Percentiles rank a stretch among this genome's conserved stretches.
These are phyloP conservation scores for Gnathonemus longibarbis DNA, from an alignment of 2,113 vertebrate genomes.

Conservation along the genomic window DNA sequence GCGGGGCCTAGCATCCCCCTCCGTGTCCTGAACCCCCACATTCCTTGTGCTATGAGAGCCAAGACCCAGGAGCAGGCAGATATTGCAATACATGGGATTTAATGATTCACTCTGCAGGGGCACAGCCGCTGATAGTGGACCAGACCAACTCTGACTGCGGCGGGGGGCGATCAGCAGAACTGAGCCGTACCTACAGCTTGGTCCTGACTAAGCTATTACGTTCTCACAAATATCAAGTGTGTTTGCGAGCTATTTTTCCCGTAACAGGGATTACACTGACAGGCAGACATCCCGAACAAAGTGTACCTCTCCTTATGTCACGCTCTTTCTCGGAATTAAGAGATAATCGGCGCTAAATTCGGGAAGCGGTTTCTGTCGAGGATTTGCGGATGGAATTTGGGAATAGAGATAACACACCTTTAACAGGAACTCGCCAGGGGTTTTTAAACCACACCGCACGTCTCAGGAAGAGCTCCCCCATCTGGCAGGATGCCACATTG, in stretches of 20 bases:
- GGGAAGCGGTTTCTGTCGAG: background rate
- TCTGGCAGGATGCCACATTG: background rate
- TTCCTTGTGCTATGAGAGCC: constrained; percentile 25
- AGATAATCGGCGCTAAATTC: background rate
- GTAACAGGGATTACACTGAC: background rate
- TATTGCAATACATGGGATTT: constrained; percentile 50
- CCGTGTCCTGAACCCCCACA: constrained; percentile 35
- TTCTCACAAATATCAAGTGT: background rate
- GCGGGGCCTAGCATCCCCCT: constrained; percentile 40
- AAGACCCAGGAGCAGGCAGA: constrained; percentile 45
- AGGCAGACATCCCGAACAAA: background rate
- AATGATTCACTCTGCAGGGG: constrained; percentile 50
- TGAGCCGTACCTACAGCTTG: background rate
- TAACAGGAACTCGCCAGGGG: background rate
- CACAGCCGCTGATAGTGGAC: constrained; percentile 34
- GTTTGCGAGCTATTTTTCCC: background rate
- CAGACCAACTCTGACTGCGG: constrained; percentile 12
- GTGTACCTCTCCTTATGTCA: background rate
- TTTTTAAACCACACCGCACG: background rate
- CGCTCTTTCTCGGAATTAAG: background rate
- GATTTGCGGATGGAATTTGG: background rate
- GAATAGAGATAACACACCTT: background rate
- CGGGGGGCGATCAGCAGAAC: background rate
- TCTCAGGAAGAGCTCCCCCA: background rate
- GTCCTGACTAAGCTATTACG: background rate